Evolutionary conservation across 1,140 invertebrate genomes (phyloP), one percentile per base, ranked within the genome.

Genomic region (Drosophila ogumai): DNA sequence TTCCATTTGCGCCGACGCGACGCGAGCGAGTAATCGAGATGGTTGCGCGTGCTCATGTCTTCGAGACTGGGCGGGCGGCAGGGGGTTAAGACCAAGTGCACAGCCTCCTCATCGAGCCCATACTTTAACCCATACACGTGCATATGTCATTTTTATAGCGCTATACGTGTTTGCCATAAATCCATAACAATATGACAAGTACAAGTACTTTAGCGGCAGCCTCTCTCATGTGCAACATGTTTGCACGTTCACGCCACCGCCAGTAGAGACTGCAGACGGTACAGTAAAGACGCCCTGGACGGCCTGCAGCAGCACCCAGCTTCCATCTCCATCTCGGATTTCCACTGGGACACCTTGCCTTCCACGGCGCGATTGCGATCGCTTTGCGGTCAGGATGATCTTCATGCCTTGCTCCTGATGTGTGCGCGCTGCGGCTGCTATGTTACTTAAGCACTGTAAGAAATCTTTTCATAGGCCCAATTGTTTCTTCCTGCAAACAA

Each of bases 131-230:
- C 75, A 87, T 86, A 82, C 82, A 87, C 85, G 76, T 90, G 85
- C 84, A 88, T 88, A 78, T 88, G 85, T 90, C 85, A 88, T 88
- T 88, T 88, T 88, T 90, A 88, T 88, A 82, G 86, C 81, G 86
- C 86, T 90, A 79, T 80, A 90, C 85, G 85, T 87, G 84, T 87
- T 85, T 82, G 80, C 82, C 86, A 92, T 92, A 92, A 92, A 92
- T 92, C 84, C 86, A 92, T 92, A 92, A 91, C 88, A 84, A 92
- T 92, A 92, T 92, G 91, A 92, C 91, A 92, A 90, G 84, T 92
- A 92, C 91, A 92, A 88, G 91, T 85, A 92, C 91, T 92, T 92
- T 92, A 92, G 91, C 91, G 91, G 91, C 91, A 86, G 90, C 91
- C 80, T 78, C 84, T 88, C 85, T 88, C 85, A 88, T 88, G 85